Evolutionary conservation across 2,888 invertebrate genomes (phyloP).

Genomic region (Merodon equestris): DNA sequence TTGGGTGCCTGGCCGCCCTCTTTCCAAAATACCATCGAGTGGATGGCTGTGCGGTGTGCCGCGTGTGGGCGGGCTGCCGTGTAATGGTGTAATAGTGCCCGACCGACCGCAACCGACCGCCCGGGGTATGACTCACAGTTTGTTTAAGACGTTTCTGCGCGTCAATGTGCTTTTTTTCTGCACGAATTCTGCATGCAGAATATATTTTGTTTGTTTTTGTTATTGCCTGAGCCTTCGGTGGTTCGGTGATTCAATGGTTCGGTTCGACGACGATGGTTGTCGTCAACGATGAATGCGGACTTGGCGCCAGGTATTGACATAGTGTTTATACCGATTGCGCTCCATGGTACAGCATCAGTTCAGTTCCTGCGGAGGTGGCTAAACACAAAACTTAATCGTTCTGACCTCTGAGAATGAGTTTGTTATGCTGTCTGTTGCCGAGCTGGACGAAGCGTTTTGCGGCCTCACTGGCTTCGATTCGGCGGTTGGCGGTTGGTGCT

Average conservation of each 20-base stretch:
- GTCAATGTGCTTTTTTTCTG: slow-evolving; percentile 39
- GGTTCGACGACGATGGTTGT: slow-evolving; percentile 32
- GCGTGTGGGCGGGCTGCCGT: neutral
- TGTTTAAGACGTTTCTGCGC: slow-evolving; percentile 51
- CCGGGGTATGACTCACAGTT: slow-evolving; percentile 60
- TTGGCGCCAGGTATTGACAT: slow-evolving; percentile 65
- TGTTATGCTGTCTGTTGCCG: slow-evolving; percentile 11
- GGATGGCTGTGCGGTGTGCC: too few relatives aligned
- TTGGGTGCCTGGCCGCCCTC: neutral
- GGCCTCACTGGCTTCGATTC: neutral
- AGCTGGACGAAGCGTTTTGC: slow-evolving; percentile 34
- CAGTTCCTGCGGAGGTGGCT: slow-evolving; percentile 57
- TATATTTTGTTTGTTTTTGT: too few relatives aligned
- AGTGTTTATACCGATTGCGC: slow-evolving; percentile 18
- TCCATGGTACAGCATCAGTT: neutral
- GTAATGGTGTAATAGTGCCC: slow-evolving; percentile 27
- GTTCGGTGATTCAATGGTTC: slow-evolving; percentile 42
- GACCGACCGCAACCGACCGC: slow-evolving; percentile 12
- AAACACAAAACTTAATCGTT: slow-evolving; percentile 60
- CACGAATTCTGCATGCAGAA: neutral
- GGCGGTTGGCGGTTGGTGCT: too few relatives aligned
- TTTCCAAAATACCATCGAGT: neutral
- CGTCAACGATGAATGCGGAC: slow-evolving; percentile 55
- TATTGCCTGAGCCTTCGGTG: neutral
- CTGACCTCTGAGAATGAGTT: slow-evolving; percentile 53